phyloP scores from a whole-genome alignment of 2,888 invertebrate genomes.

The Agrochola litura region DNA sequence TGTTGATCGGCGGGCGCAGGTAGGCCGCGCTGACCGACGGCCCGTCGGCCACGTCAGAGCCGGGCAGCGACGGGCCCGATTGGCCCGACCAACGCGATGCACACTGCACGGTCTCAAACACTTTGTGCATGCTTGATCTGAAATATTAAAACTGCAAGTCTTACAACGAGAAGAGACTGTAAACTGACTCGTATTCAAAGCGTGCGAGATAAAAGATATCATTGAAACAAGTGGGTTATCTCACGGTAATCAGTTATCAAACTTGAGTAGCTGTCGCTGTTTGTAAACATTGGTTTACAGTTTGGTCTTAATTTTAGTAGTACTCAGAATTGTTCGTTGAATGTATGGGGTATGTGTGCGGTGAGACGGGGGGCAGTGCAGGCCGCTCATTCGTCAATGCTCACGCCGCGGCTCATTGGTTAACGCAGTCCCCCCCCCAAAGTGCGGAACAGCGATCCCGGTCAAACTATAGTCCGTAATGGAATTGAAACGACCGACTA shows the following conservation, averaged over 20 bases:
- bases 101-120: constrained; percentile 97
- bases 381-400: too few species aligned
- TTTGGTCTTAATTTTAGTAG: not conserved
- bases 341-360: not conserved
- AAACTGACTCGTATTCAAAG: not conserved
- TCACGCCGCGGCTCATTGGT: too few species aligned
- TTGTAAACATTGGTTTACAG: constrained; percentile 39
- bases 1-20: constrained; percentile 91
- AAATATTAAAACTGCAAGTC: constrained; percentile 55
- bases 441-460: too few species aligned
- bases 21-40: constrained; percentile 80
- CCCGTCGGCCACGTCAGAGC: constrained; percentile 85
- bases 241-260: constrained; percentile 25
- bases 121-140: constrained; percentile 96
- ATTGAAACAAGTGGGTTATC: constrained; percentile 42
- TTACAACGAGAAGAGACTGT: not conserved
- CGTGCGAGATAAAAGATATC: constrained; percentile 9
- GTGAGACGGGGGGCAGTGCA: too few species aligned
- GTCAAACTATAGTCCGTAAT: not conserved
- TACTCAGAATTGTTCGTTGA: not conserved
- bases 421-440: too few species aligned
- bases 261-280: constrained; percentile 24
- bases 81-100: constrained; percentile 92
- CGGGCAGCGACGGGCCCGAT: constrained; percentile 83
- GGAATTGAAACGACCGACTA: not conserved